Evolutionary conservation across 2,888 invertebrate genomes (phyloP).

Genomic region (Callyntrura guangdongensis): DNA sequence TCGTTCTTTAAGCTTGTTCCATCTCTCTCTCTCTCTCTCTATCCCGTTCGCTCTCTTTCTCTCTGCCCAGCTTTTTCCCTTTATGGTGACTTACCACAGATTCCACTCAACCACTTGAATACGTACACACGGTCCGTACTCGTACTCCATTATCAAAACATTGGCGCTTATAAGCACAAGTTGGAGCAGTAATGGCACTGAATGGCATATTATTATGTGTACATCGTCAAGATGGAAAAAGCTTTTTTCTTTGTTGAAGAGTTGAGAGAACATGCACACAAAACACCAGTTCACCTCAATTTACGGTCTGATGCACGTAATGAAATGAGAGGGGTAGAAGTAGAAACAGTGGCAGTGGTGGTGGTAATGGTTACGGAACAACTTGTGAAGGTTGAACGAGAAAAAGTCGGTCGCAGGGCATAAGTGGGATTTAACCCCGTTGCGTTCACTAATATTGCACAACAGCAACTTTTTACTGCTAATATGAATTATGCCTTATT

Average conservation of each 20-base stretch:
- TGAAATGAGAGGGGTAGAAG: constrained; percentile 48
- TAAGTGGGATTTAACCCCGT: constrained; percentile 57
- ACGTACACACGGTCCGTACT: too few relatives aligned
- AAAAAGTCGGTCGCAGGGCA: not conserved
- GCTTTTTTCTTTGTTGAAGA: constrained; percentile 20
- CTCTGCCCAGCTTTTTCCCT: not conserved
- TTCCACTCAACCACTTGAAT: constrained; percentile 35
- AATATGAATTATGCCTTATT: constrained; percentile 51
- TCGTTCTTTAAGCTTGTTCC: not conserved
- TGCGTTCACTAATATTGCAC: constrained; percentile 47
- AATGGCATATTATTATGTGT: constrained; percentile 17
- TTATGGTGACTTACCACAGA: constrained; percentile 44
- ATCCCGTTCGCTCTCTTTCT: constrained; percentile 3
- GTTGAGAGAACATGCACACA: not conserved
- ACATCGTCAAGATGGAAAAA: constrained; percentile 27
- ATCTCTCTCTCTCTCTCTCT: not conserved
- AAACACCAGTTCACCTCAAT: constrained; percentile 52
- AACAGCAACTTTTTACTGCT: constrained; percentile 51
- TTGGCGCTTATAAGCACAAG: not conserved
- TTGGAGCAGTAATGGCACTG: not conserved
- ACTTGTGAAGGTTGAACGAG: not conserved
- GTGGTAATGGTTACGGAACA: not conserved
- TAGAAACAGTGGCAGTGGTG: constrained; percentile 7
- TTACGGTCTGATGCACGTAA: constrained; percentile 61
- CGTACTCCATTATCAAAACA: not conserved